Base-by-base conservation (phyloP, 1,140 invertebrate genomes). In the Glomeris maerens region DNA sequence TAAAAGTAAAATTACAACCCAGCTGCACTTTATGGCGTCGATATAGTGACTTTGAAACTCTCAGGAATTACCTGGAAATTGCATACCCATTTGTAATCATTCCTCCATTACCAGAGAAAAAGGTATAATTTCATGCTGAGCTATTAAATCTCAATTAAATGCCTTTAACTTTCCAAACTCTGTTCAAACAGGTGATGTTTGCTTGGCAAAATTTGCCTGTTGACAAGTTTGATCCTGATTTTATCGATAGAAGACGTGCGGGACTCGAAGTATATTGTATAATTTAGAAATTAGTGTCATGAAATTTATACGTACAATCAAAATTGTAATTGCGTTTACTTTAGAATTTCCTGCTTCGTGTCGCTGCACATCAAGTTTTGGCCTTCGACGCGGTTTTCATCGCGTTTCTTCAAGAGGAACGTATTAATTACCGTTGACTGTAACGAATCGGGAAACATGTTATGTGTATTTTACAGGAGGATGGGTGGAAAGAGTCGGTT, bases 161-260 rank as follows among this genome's bases (percentile, higher is more conserved):
- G 3, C 3, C 23, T 38, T 3, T 36, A 28, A 31, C 7, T 23
- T 49, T 36, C 13, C 36, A 14, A 50, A 39, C 25, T 50, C 39
- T 31, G 38, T 54, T 46, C 47, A 55, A 60, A 2, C 45, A 68
- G 65, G 62, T 83, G 45, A 67, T 82, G 21, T 85, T 82, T 62
- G 75, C 77, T n/a, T 86, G 83, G 81, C 77, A 83, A 57, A 85
- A 84, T 67, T 68, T 75, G 7, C 72, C 78, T 1, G 80, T 77
- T 38, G 83, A 87, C 61, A 83, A 81, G 27, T 83, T 84, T 58
- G 83, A 86, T 66, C 80, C 83, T n/a, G 84, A 87, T 61, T 89
- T 87, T 68, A 76, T 89, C 45, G 84, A 87, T 62, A 71, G 83
- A 22, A 70, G 84, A 55, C 69, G 83, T 58, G 81, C 80, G 46